These are phyloP conservation scores for Helogale parvula DNA, from an alignment of 2,113 vertebrate genomes.

Conservation along the genomic window DNA sequence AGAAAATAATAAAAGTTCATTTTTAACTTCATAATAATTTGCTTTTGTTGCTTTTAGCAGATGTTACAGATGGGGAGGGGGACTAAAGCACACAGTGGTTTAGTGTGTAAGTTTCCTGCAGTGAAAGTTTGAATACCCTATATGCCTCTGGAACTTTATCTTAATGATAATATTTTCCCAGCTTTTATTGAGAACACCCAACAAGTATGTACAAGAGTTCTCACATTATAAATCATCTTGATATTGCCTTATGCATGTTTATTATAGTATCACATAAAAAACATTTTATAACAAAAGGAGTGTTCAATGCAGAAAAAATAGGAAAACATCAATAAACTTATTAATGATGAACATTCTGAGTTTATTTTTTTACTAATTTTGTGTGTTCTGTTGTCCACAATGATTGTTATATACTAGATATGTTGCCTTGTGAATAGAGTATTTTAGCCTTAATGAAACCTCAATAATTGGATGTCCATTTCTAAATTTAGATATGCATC, in stretches of 20 bases:
- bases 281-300: slow-evolving; percentile 36
- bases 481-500: slow-evolving; percentile 49
- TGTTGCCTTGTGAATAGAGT: background rate
- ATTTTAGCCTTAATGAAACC: slow-evolving; percentile 3
- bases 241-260: background rate
- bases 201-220: background rate
- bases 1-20: slow-evolving; percentile 49
- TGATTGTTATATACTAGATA: background rate
- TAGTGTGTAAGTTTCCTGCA: background rate
- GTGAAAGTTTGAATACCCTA: background rate
- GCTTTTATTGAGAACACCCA: background rate
- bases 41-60: background rate
- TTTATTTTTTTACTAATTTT: slow-evolving; percentile 35
- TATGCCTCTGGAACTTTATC: background rate
- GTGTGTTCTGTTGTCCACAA: background rate
- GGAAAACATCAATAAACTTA: background rate
- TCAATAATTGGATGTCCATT: slow-evolving; percentile 43
- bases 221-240: slow-evolving; percentile 4
- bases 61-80: background rate
- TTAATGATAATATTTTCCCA: slow-evolving; percentile 12
- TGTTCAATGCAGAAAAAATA: background rate
- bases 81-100: background rate
- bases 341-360: background rate
- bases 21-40: slow-evolving; percentile 23
- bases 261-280: slow-evolving; percentile 31